Conservation (phyloP, 2,113 vertebrate species). For the Nyctibius bracteatus region DNA sequence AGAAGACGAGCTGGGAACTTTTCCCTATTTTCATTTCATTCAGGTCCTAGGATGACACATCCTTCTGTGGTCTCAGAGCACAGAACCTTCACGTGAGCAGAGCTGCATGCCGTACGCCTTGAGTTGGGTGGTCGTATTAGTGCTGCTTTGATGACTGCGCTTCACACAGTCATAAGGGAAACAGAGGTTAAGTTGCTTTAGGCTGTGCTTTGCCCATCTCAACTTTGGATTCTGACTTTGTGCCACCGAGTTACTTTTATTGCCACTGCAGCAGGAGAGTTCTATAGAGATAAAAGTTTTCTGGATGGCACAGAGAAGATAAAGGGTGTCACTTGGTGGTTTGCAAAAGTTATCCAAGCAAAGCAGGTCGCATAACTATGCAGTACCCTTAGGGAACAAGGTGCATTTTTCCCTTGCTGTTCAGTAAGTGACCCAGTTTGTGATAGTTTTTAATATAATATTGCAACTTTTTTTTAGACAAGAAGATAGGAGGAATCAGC, state of each 20-base stretch:
- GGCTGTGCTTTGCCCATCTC: conserved; percentile 18
- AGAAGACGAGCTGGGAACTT: background rate
- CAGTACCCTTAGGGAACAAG: background rate
- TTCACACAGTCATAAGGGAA: background rate
- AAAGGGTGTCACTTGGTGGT: background rate
- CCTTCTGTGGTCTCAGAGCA: background rate
- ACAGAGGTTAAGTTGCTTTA: conserved; percentile 42
- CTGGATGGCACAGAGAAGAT: background rate
- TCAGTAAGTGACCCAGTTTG: conserved; percentile 17
- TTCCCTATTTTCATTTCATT: background rate
- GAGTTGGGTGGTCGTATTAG: background rate
- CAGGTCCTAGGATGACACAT: background rate
- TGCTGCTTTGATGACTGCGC: background rate
- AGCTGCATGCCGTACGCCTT: background rate
- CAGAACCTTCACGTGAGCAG: background rate
- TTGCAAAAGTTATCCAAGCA: conserved; percentile 21
- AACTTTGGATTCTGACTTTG: conserved; percentile 9
- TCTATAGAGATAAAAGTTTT: conserved; percentile 38
- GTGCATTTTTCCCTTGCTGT: background rate
- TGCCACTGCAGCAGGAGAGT: conserved; percentile 19
- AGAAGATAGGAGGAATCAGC: background rate
- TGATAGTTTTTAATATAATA: background rate
- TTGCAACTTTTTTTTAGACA: background rate
- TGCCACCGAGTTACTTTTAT: conserved; percentile 26
- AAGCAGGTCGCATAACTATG: background rate